phyloP scores from a whole-genome alignment of 1,140 invertebrate genomes.

The Drosophila azteca region DNA sequence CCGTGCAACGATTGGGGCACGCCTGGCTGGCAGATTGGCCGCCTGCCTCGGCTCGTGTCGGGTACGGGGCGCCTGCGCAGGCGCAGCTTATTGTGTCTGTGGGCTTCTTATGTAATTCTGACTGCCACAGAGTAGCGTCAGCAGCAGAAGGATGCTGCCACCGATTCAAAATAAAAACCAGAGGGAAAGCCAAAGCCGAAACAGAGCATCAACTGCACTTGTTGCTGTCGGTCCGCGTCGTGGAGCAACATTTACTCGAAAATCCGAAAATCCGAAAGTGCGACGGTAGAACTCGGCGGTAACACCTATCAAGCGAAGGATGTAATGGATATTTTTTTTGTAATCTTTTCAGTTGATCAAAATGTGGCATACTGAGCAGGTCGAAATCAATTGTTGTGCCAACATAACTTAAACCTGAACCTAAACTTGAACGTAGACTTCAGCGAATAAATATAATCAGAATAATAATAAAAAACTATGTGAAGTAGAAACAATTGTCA shows the following conservation, averaged over 20 bases:
- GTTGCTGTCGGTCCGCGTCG: conserved; percentile 67
- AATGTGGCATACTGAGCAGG: conserved; percentile 64
- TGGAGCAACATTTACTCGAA: neutral
- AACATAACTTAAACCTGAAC: conserved; percentile 57
- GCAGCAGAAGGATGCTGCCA: conserved; percentile 39
- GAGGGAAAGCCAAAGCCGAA: conserved; percentile 28
- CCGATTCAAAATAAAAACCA: conserved; percentile 12
- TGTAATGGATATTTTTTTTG: neutral
- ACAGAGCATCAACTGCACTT: conserved; percentile 74
- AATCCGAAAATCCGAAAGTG: neutral
- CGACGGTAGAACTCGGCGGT: conserved; percentile 17
- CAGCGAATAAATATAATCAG: conserved; percentile 1
- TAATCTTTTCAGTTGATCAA: conserved; percentile 41
- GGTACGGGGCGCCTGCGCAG: conserved; percentile 52
- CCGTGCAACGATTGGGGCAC: conserved; percentile 56
- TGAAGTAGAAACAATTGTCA: conserved; percentile 28
- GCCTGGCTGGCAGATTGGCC: conserved; percentile 50
- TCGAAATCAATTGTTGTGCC: conserved; percentile 59
- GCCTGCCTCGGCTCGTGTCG: conserved; percentile 10
- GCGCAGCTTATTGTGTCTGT: conserved; percentile 53
- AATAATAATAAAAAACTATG: conserved; percentile 39
- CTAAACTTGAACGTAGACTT: neutral
- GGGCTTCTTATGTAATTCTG: conserved; percentile 57
- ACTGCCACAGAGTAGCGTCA: conserved; percentile 11
- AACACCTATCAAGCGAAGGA: neutral